These are phyloP conservation scores for Zaprionus lineosus DNA, from an alignment of 2,888 invertebrate species.

Conservation along the genomic window DNA sequence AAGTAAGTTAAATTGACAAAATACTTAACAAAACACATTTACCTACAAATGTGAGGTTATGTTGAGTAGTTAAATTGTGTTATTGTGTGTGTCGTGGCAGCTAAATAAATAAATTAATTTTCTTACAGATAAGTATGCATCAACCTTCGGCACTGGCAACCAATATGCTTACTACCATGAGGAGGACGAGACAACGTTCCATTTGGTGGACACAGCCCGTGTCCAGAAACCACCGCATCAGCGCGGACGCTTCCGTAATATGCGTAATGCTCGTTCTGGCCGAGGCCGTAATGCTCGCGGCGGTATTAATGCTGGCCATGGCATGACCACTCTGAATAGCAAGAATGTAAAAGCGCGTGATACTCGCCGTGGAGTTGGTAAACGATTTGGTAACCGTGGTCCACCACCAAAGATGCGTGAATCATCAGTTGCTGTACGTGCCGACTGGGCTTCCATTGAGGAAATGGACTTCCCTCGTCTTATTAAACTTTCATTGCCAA, in stretches of 20 bases:
- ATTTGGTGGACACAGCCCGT: conserved; percentile 97
- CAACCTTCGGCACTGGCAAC: conserved; percentile 96
- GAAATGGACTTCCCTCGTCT: conserved; percentile 99
- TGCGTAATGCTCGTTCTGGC: conserved; percentile 85
- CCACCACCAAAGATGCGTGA: conserved; percentile 96
- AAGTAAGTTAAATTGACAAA: conserved; percentile 78
- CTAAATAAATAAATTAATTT: conserved; percentile 6
- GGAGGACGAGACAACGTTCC: conserved; percentile 99
- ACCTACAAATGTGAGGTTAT: conserved; percentile 71
- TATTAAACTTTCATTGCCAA: conserved; percentile 95
- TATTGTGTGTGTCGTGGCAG: conserved; percentile 73
- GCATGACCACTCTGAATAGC: conserved; percentile 92
- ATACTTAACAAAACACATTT: conserved; percentile 6
- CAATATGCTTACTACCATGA: conserved; percentile 99
- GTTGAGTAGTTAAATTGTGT: conserved; percentile 34
- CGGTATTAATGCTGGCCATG: conserved; percentile 86
- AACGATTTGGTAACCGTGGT: conserved; percentile 84
- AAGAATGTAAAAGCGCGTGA: conserved; percentile 92
- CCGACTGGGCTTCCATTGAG: conserved; percentile 98
- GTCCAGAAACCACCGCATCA: conserved; percentile 97
- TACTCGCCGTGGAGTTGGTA: conserved; percentile 86
- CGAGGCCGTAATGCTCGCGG: conserved; percentile 87
- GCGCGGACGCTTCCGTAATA: conserved; percentile 93
- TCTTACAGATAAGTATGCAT: conserved; percentile 89
- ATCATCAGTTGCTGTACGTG: conserved; percentile 97